Percentiles rank a stretch among this genome's conserved stretches.
These are phyloP conservation scores for Streptopelia turtur DNA, from an alignment of 2,797 vertebrate genomes.

Conservation along the genomic window DNA sequence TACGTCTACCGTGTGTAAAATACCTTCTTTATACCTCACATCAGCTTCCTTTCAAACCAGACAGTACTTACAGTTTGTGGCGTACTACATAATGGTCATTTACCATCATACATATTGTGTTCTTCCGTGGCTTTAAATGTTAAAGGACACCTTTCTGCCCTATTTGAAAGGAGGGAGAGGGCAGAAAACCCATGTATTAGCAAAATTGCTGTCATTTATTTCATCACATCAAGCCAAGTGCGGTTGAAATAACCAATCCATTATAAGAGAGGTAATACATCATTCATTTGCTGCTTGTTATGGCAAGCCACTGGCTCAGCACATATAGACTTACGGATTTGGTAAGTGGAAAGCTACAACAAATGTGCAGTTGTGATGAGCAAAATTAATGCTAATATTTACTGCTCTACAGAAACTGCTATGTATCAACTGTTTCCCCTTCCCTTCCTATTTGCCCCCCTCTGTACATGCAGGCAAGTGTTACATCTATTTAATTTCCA, in stretches of 20 bases:
- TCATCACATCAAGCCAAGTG: constrained; percentile 27
- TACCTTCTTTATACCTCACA: constrained; percentile 28
- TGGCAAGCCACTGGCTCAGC: constrained; percentile 45
- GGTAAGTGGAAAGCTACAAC: background rate
- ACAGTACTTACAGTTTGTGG: constrained; percentile 54
- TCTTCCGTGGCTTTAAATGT: constrained; percentile 29
- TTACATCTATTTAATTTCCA: constrained; percentile 17
- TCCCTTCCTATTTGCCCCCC: background rate
- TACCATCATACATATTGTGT: constrained; percentile 15
- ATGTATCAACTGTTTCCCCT: background rate
- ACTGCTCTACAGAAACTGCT: background rate
- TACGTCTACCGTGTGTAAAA: constrained; percentile 20
- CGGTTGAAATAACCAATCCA: constrained; percentile 41
- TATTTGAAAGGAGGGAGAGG: background rate
- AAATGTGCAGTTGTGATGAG: constrained; percentile 7
- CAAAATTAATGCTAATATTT: constrained; percentile 34
- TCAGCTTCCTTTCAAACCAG: constrained; percentile 50
- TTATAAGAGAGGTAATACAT: constrained; percentile 16
- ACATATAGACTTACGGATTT: background rate
- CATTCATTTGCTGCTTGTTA: constrained; percentile 28
- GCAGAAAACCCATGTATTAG: constrained; percentile 56
- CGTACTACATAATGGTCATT: constrained; percentile 51
- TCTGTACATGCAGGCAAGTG: background rate
- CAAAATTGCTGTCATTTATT: constrained; percentile 66
- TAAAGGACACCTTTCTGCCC: constrained; percentile 52